These are phyloP conservation scores for Ictalurus furcatus DNA, from an alignment of 2,113 vertebrate genomes.

Conservation along the genomic window DNA sequence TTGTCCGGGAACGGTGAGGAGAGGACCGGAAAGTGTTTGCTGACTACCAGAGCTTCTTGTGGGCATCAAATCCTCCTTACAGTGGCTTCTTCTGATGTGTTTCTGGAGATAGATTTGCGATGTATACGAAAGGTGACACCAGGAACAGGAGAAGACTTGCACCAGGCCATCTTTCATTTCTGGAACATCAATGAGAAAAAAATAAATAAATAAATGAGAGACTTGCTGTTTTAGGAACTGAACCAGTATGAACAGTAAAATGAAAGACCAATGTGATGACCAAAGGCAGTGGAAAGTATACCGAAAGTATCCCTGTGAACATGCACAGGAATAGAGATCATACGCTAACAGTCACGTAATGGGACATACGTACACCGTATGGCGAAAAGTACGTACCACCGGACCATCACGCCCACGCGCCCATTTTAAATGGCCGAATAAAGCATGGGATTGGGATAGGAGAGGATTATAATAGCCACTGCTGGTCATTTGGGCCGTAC, in stretches of 20 bases:
- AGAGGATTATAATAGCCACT: background rate
- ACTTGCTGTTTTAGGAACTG: background rate
- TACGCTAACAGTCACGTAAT: background rate
- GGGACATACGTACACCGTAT: background rate
- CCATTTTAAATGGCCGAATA: background rate
- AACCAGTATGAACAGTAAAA: background rate
- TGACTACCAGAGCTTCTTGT: background rate
- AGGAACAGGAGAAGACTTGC: background rate
- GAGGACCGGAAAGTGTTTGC: background rate
- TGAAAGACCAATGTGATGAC: background rate
- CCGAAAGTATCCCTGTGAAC: background rate
- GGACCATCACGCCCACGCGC: background rate
- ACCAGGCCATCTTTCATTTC: background rate
- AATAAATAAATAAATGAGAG: background rate
- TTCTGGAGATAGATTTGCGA: conserved; percentile 7
- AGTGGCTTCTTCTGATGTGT: conserved; percentile 8
- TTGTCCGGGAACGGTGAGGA: background rate
- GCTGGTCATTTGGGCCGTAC: background rate
- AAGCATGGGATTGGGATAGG: background rate
- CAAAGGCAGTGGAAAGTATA: background rate
- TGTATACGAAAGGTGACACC: conserved; percentile 2
- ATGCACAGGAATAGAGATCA: background rate
- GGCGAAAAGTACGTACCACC: background rate
- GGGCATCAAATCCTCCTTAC: background rate
- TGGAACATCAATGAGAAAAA: background rate